Evolutionary conservation across 1,140 invertebrate species (phyloP).

Genomic region (Pomacea maculata): DNA sequence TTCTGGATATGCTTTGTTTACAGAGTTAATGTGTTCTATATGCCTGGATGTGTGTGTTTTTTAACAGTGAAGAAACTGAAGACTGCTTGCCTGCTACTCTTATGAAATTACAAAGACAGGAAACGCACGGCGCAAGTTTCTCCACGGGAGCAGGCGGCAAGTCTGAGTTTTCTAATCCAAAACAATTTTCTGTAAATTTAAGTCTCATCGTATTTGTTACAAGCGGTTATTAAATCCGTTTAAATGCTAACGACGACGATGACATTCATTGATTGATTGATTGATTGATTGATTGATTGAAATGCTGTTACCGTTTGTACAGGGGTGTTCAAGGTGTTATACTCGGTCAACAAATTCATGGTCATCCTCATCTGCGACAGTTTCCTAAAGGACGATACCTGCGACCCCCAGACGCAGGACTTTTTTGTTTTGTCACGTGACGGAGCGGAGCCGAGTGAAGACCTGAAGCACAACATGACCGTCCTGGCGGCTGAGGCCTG

Average conservation of each 20-base stretch:
- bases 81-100: conserved; percentile 13
- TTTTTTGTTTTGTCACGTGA: not conserved
- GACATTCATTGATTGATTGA: too few species aligned
- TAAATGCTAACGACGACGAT: too few species aligned
- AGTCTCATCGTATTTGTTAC: too few species aligned
- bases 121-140: not conserved
- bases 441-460: not conserved
- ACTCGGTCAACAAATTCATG: not conserved
- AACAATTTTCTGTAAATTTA: too few species aligned
- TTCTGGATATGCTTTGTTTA: too few species aligned
- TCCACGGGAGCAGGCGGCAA: not conserved
- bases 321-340: not conserved
- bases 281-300: too few species aligned
- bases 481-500: conserved; percentile 13
- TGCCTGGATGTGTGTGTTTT: not conserved
- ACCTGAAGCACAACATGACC: not conserved
- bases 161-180: not conserved
- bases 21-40: not conserved
- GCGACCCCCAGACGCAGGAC: conserved; percentile 6
- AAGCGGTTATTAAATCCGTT: too few species aligned
- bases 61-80: not conserved
- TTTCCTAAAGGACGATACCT: not conserved
- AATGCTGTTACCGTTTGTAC: not conserved
- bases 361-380: conserved; percentile 1
- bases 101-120: not conserved